A percentile compares a stretch with the other conserved stretches of the same genome.
Evolutionary conservation across 2,888 invertebrate species (phyloP).

Genomic region (Cancer borealis): DNA sequence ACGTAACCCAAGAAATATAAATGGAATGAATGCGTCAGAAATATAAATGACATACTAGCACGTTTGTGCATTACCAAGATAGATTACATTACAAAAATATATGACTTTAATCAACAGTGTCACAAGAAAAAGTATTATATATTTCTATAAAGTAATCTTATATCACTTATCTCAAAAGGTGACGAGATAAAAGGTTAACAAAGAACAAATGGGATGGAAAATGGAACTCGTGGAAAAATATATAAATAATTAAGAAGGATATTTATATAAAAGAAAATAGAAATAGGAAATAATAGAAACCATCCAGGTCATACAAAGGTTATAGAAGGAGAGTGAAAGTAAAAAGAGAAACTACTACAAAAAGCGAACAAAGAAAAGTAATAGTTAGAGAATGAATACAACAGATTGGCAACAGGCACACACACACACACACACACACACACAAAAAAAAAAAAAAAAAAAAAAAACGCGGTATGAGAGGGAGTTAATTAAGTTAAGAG

Average conservation of each 20-base stretch:
- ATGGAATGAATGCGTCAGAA: not conserved
- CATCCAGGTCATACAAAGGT: not conserved
- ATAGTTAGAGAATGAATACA: not conserved
- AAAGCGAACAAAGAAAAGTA: not conserved
- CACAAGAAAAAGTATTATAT: not conserved
- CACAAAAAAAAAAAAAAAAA: not conserved
- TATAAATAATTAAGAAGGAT: not conserved
- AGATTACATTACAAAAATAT: not conserved
- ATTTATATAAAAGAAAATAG: not conserved
- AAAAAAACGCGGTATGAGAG: not conserved
- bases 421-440: too few relatives aligned
- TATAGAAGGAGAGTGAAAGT: not conserved
- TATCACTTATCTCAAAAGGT: not conserved
- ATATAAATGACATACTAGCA: not conserved
- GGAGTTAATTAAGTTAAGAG: not conserved
- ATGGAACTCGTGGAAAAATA: not conserved
- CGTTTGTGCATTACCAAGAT: not conserved
- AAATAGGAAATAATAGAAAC: not conserved
- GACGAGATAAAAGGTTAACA: constrained; percentile 4
- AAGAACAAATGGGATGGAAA: not conserved
- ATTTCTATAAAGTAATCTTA: not conserved
- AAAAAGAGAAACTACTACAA: not conserved
- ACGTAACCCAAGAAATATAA: not conserved
- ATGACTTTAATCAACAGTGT: not conserved
- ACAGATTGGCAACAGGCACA: not conserved